A percentile compares a stretch with the other conserved stretches of the same genome.
phyloP scores from a whole-genome alignment of 2,888 invertebrate genomes.

The Rotaria magnacalcarata region DNA sequence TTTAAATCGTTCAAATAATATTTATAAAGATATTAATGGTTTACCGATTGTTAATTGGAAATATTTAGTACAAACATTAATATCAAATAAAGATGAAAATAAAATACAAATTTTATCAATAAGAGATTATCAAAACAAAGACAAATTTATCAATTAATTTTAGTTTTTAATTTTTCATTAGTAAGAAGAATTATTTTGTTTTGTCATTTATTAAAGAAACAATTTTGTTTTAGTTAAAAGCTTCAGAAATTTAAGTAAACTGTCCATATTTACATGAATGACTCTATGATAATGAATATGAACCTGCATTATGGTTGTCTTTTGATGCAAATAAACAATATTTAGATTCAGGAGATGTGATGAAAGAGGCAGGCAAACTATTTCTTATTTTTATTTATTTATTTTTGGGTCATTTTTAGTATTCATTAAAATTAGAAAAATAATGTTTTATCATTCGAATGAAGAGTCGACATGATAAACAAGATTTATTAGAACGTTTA shows the following conservation, averaged over 20 bases:
- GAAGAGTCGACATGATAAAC: conserved; percentile 83
- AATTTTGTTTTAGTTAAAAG: conserved; percentile 63
- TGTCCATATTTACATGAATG: conserved; percentile 75
- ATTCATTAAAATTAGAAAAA: conserved; percentile 81
- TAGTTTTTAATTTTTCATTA: conserved; percentile 79
- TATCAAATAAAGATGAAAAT: conserved; percentile 46
- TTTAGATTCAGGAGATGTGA: conserved; percentile 72
- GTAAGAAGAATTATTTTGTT: conserved; percentile 49
- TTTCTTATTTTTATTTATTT: conserved; percentile 49
- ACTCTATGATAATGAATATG: conserved; percentile 89
- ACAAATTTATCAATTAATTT: conserved; percentile 81
- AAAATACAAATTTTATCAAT: background rate
- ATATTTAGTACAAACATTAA: conserved; percentile 53
- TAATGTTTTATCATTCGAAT: conserved; percentile 83
- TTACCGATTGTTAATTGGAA: conserved; percentile 47
- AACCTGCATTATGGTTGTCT: conserved; percentile 92
- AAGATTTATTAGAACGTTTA: conserved; percentile 76
- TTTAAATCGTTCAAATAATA: conserved; percentile 10
- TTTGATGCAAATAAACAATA: conserved; percentile 84
- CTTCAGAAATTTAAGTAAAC: conserved; percentile 66
- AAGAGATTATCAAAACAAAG: conserved; percentile 81
- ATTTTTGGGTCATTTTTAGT: conserved; percentile 63
- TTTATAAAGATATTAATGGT: background rate
- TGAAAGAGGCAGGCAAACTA: conserved; percentile 61
- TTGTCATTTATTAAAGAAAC: background rate